Percentiles rank a stretch among this genome's conserved stretches.
These are phyloP conservation scores for Gymnocheta viridis DNA, from an alignment of 2,888 invertebrate genomes.

Conservation along the genomic window DNA sequence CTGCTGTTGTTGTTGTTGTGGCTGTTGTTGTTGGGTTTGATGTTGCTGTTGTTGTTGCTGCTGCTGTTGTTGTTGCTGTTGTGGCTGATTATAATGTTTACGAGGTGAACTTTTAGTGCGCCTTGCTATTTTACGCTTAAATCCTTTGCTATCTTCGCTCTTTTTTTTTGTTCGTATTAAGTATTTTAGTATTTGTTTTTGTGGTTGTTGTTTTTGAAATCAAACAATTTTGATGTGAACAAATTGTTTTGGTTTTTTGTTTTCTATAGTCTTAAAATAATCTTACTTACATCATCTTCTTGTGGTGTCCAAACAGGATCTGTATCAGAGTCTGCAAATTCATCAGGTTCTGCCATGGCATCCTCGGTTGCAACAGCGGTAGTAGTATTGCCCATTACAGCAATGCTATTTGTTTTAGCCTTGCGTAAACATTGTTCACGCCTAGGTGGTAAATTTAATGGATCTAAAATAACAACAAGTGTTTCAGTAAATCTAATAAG, in stretches of 20 bases:
- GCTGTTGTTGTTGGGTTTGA: constrained; percentile 72
- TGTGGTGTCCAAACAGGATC: constrained; percentile 91
- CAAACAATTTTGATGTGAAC: constrained; percentile 63
- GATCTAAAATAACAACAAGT: constrained; percentile 77
- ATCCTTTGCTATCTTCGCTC: constrained; percentile 77
- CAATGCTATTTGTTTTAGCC: constrained; percentile 86
- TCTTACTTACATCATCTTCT: constrained; percentile 82
- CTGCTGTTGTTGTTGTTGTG: constrained; percentile 71
- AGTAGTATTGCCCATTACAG: constrained; percentile 82
- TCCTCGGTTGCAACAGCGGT: constrained; percentile 81
- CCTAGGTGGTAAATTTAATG: constrained; percentile 83
- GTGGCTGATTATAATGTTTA: constrained; percentile 76
- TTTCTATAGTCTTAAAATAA: constrained; percentile 61
- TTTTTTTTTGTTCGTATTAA: constrained; percentile 44
- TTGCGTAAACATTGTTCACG: constrained; percentile 86
- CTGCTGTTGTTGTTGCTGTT: constrained; percentile 60
- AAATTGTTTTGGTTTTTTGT: constrained; percentile 57
- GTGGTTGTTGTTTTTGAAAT: constrained; percentile 57
- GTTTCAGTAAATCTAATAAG: constrained; percentile 42
- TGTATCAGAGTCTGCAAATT: constrained; percentile 86
- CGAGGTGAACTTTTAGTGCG: constrained; percentile 78
- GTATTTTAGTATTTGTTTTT: constrained; percentile 41
- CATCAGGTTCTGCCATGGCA: constrained; percentile 83
- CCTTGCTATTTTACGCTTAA: constrained; percentile 77
- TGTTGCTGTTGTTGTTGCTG: constrained; percentile 69